Conservation (phyloP, 2,888 invertebrate genomes). For the Chaetogeoica ovagalla region DNA sequence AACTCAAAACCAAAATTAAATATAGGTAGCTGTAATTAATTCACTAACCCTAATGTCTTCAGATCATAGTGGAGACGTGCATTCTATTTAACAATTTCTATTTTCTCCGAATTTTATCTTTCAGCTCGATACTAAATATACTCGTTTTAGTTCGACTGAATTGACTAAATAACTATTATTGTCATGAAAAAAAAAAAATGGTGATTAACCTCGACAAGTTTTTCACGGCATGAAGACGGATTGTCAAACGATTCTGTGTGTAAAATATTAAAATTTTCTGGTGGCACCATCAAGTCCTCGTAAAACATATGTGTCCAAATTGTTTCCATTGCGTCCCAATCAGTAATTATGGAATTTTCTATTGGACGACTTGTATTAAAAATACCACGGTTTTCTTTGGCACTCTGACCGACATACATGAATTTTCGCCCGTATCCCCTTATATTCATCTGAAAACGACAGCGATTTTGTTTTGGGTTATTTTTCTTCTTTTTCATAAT, state of each 20-base stretch:
- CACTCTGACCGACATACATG: conserved; percentile 84
- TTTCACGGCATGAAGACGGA: conserved; percentile 92
- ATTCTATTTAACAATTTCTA: no score
- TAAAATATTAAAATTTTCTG: conserved; percentile 84
- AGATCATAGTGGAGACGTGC: no score
- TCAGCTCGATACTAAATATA: no score
- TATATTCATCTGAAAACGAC: neutral
- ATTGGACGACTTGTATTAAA: conserved; percentile 77
- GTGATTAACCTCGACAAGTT: conserved; percentile 75
- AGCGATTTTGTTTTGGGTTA: neutral
- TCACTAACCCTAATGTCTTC: no score
- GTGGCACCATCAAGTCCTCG: conserved; percentile 89
- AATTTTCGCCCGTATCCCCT: neutral
- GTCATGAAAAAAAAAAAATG: neutral
- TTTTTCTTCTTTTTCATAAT: no score
- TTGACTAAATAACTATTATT: no score
- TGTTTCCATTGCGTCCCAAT: conserved; percentile 97
- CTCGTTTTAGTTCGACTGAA: no score
- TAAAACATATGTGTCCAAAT: conserved; percentile 97
- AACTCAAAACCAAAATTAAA: no score
- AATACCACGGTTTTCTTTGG: conserved; percentile 74
- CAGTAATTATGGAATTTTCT: conserved; percentile 92
- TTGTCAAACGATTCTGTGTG: conserved; percentile 91
- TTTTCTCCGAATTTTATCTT: no score
- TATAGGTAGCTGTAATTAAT: no score